Evolutionary conservation across 2,888 invertebrate genomes (phyloP).

Genomic region (Chydorus sphaericus): DNA sequence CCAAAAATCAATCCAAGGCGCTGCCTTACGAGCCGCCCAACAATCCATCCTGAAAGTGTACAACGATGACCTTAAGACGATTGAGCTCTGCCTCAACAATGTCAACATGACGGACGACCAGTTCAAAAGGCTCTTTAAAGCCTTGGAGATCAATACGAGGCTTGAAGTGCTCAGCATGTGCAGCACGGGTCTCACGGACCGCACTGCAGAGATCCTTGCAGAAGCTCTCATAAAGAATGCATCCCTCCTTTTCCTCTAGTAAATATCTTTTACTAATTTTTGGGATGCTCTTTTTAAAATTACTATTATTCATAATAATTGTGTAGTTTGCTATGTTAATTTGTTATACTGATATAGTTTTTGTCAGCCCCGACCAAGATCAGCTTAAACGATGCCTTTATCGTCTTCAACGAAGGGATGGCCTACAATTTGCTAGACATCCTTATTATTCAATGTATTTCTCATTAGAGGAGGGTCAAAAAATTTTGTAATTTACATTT

Average conservation of each 20-base stretch:
- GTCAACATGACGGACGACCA: conserved; percentile 43
- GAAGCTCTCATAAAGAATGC: conserved; percentile 68
- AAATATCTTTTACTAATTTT: conserved; percentile 5
- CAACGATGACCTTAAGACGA: conserved; percentile 71
- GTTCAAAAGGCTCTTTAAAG: conserved; percentile 55
- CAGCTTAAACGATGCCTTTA: too few species aligned
- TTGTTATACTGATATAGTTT: too few species aligned
- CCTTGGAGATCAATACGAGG: conserved; percentile 74
- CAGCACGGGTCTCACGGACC: conserved; percentile 85
- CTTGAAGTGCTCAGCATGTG: conserved; percentile 82
- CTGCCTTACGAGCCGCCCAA: conserved; percentile 89
- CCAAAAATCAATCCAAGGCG: conserved; percentile 81
- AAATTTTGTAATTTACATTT: too few species aligned
- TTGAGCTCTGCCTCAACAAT: conserved; percentile 97
- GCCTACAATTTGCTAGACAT: too few species aligned
- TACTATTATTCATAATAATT: too few species aligned
- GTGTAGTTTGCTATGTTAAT: too few species aligned
- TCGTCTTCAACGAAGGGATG: too few species aligned
- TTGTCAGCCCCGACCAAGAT: too few species aligned
- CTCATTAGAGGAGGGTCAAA: too few species aligned
- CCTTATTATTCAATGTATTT: too few species aligned
- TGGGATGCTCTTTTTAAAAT: too few species aligned
- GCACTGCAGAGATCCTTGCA: conserved; percentile 62
- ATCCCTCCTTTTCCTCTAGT: conserved; percentile 65
- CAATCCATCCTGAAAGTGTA: conserved; percentile 77